phyloP scores from a whole-genome alignment of 2,797 vertebrate genomes.

The Chrosomus eos region DNA sequence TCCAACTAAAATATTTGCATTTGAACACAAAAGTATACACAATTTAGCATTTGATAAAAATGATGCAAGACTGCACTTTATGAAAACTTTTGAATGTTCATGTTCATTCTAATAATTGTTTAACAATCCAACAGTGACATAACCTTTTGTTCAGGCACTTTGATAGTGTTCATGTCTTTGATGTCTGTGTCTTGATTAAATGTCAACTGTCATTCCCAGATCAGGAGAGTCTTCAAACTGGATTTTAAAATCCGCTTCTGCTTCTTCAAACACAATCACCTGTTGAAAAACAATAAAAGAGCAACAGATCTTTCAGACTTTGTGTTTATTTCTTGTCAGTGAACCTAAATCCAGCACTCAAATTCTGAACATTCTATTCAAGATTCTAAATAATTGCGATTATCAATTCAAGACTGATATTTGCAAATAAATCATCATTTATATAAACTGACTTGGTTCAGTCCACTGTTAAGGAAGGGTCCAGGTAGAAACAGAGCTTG shows the following conservation, averaged over 20 bases:
- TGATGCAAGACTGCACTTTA: neutral
- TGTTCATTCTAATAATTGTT: neutral
- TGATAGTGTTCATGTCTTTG: neutral
- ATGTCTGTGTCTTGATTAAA: constrained; percentile 64
- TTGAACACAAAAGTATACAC: neutral
- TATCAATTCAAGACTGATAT: neutral
- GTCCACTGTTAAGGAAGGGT: constrained; percentile 84
- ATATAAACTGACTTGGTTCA: constrained; percentile 83
- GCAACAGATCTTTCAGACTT: neutral
- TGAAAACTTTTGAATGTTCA: neutral
- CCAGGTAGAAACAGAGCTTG: constrained; percentile 91
- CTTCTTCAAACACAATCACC: constrained; percentile 92
- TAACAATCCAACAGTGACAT: neutral
- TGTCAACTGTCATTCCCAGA: constrained; percentile 87
- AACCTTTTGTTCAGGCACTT: neutral
- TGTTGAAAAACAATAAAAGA: constrained; percentile 60
- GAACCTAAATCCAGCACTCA: neutral
- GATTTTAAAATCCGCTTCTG: constrained; percentile 81
- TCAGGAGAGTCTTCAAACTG: constrained; percentile 83
- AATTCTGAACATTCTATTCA: neutral
- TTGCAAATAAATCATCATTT: neutral
- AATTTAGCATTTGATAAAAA: neutral
- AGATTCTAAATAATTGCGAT: neutral
- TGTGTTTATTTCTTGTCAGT: neutral
- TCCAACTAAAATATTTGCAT: neutral